Evolutionary conservation across 2,113 vertebrate species (phyloP).

Genomic region (Phrynosoma blainvillii): DNA sequence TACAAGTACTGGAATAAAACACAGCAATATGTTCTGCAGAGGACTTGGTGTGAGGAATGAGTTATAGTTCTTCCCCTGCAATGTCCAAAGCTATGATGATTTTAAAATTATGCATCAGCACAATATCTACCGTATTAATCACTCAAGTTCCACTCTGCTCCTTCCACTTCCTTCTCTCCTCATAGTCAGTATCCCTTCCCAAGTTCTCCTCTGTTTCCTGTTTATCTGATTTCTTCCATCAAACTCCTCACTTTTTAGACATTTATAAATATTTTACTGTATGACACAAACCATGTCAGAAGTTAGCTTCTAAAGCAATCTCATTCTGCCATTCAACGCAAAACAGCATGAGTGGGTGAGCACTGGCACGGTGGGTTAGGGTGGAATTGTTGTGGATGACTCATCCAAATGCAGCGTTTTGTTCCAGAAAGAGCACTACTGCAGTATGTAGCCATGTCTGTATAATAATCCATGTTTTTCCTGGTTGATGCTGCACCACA

Average conservation of each 20-base stretch:
- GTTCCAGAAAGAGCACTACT: constrained; percentile 63
- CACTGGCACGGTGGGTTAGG: constrained; percentile 41
- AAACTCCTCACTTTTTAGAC: constrained; percentile 5
- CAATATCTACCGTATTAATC: background rate
- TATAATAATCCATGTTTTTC: constrained; percentile 30
- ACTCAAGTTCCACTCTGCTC: constrained; percentile 7
- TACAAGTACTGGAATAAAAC: background rate
- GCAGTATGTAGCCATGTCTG: constrained; percentile 66
- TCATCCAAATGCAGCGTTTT: constrained; percentile 66
- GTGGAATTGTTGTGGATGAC: constrained; percentile 58
- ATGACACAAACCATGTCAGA: background rate
- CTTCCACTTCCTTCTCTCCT: background rate
- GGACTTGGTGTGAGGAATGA: background rate
- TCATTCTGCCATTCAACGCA: constrained; percentile 41
- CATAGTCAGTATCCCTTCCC: background rate
- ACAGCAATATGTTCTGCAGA: background rate
- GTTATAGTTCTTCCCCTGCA: background rate
- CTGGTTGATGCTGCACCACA: constrained; percentile 23
- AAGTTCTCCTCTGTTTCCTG: constrained; percentile 4
- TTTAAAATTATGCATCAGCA: background rate
- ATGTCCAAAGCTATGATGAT: background rate
- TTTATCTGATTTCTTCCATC: background rate
- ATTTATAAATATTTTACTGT: constrained; percentile 28
- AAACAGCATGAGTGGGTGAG: constrained; percentile 46
- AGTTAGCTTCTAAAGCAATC: background rate